Conservation (phyloP, 2,888 invertebrate species). For the Galeruca laticollis region DNA sequence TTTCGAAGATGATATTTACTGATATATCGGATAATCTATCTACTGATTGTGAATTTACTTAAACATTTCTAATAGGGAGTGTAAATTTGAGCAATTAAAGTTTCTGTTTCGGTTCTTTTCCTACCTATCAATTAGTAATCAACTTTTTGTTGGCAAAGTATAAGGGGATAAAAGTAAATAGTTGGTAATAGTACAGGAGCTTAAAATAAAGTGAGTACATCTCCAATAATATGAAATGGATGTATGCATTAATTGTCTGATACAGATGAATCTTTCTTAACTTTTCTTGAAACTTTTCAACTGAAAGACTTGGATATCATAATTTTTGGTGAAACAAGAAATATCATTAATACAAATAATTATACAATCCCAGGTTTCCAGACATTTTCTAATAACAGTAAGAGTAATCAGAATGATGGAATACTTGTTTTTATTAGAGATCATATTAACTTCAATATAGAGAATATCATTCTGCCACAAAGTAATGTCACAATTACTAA, state of each 20-base stretch:
- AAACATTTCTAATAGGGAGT: background rate
- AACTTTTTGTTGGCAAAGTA: background rate
- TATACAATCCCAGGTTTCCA: too few relatives aligned
- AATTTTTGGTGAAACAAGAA: too few relatives aligned
- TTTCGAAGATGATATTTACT: too few relatives aligned
- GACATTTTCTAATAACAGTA: too few relatives aligned
- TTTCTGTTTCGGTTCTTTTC: slow-evolving; percentile 1
- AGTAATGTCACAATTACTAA: too few relatives aligned
- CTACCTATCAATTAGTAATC: background rate
- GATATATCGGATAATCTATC: background rate
- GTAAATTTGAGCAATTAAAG: background rate
- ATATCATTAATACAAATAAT: too few relatives aligned
- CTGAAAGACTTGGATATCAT: too few relatives aligned
- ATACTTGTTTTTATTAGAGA: too few relatives aligned
- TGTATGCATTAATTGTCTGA: background rate
- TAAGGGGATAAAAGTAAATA: background rate
- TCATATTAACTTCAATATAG: too few relatives aligned
- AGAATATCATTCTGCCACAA: too few relatives aligned
- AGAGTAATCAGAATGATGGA: too few relatives aligned
- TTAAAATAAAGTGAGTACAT: background rate
- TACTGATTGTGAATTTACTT: background rate
- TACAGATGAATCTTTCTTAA: background rate
- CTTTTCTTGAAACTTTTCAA: too few relatives aligned
- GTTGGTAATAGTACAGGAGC: background rate
- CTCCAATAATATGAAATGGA: background rate